A percentile compares a stretch with the other conserved stretches of the same genome.
phyloP scores from a whole-genome alignment of 2,797 vertebrate genomes.

The Pseudomugil gertrudae region DNA sequence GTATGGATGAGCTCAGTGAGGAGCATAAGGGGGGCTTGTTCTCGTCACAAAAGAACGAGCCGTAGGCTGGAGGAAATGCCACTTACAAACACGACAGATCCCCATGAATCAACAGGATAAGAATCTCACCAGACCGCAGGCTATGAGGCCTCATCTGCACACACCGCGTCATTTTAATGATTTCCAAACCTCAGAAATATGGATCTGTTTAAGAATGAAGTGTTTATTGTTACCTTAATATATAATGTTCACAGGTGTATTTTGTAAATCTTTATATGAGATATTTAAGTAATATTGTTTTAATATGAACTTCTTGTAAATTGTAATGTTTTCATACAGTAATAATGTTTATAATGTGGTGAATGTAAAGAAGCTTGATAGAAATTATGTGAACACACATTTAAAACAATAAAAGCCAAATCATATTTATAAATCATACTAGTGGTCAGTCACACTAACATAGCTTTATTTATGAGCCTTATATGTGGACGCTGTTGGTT shows the following conservation, averaged over 20 bases:
- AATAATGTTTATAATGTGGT: slow-evolving; percentile 13
- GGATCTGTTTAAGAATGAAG: not conserved
- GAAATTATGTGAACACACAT: slow-evolving; percentile 35
- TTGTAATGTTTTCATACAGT: slow-evolving; percentile 26
- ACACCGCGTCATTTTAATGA: slow-evolving; percentile 57
- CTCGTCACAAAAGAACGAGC: slow-evolving; percentile 78
- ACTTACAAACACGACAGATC: slow-evolving; percentile 73
- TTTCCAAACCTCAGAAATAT: too few relatives aligned
- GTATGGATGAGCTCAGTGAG: slow-evolving; percentile 79
- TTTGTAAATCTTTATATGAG: slow-evolving; percentile 34
- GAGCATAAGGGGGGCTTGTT: slow-evolving; percentile 80
- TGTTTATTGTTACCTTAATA: slow-evolving; percentile 21
- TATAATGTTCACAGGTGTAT: slow-evolving; percentile 33
- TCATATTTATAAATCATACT: not conserved
- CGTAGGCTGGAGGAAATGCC: slow-evolving; percentile 82
- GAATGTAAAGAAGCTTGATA: slow-evolving; percentile 32
- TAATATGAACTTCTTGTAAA: slow-evolving; percentile 25
- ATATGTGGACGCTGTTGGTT: not conserved
- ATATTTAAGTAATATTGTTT: slow-evolving; percentile 62
- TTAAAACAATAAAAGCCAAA: not conserved
- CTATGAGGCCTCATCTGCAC: slow-evolving; percentile 45
- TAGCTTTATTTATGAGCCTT: not conserved
- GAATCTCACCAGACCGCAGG: slow-evolving; percentile 76
- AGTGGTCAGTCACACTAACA: not conserved
- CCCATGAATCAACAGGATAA: slow-evolving; percentile 75